Base-by-base conservation (phyloP, 1,140 invertebrate genomes). In the Nixonia krombeini region DNA sequence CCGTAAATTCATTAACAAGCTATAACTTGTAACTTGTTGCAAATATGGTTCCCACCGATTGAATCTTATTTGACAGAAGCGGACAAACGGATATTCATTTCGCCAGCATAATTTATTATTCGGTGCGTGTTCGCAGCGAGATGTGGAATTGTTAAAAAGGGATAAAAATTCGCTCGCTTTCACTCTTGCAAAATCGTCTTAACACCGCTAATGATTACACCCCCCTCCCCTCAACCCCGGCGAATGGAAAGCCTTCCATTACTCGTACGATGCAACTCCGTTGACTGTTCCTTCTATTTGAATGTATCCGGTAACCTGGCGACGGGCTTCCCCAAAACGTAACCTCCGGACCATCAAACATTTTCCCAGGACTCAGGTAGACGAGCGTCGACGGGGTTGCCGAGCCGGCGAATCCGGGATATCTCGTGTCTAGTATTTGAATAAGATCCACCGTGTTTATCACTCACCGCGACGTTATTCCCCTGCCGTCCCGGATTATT, bases 361-460 rank as follows among this genome's bases (percentile, higher is more conserved):
- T 80, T 81, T 83, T 84, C 80, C 80, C 80, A 82, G 71, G 79
- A 69, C 65, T 63, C 79, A 69, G 50, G 59, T 57, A 63, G 35
- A 67, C 17, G 47, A 53, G 70, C n/a, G n/a, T 50, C 49, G 35
- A 59, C 52, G 47, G 66, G 67, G 70, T 67, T 71, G 52, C 69
- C 51, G 26, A 42, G 55, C 47, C 47, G 45, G 59, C 53, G 70
- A 81, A 82, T 82, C 70, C 72, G 72, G 73, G 74, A 82, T 82
- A 78, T 76, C 74, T 75, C 71, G 73, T 82, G 70, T 79, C 69
- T 78, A n/a, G n/a, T n/a, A 82, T 82, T 83, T 83, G 76, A 83
- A 83, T 83, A 82, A 81, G 80, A 83, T 83, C 78, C 80, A 79
- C 74, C 72, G 76, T 75, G 80, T 83, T 83, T 82, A 81, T 80